Conservation (phyloP, 2,113 vertebrate genomes). For the Motacilla alba region DNA sequence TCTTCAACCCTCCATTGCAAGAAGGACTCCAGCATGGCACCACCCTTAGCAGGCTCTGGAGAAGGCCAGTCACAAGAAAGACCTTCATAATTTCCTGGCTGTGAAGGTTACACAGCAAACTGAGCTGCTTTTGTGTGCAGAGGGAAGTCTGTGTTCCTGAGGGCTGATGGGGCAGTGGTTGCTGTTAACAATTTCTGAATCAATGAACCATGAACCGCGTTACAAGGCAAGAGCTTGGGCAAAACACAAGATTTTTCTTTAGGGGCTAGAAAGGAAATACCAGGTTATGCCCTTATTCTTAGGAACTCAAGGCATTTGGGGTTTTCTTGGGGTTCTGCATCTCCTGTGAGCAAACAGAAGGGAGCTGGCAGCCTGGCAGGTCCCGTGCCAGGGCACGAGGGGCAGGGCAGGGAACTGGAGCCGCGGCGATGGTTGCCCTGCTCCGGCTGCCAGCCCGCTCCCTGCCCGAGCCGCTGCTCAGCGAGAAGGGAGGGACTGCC, state of each 20-base stretch:
- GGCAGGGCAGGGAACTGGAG: neutral
- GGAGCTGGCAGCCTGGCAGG: accelerated
- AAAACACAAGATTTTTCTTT: neutral
- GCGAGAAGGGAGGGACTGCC: neutral
- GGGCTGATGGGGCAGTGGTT: neutral
- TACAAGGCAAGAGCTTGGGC: neutral
- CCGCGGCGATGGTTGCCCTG: neutral
- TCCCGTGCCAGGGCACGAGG: neutral
- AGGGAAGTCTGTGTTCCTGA: neutral
- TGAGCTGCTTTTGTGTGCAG: neutral
- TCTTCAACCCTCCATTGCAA: neutral
- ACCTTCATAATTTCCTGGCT: neutral
- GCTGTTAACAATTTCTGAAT: neutral
- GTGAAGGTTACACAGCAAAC: neutral
- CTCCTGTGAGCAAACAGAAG: neutral
- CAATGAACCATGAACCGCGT: neutral
- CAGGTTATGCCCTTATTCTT: neutral
- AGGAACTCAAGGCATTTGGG: neutral
- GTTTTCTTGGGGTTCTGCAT: neutral
- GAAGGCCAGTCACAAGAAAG: neutral
- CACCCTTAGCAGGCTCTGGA: neutral
- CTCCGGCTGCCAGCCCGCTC: neutral
- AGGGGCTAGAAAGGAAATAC: neutral
- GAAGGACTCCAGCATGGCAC: neutral
- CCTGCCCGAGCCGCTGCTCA: neutral